Conservation (phyloP, 2,797 vertebrate species). For the Thamnophis elegans region DNA sequence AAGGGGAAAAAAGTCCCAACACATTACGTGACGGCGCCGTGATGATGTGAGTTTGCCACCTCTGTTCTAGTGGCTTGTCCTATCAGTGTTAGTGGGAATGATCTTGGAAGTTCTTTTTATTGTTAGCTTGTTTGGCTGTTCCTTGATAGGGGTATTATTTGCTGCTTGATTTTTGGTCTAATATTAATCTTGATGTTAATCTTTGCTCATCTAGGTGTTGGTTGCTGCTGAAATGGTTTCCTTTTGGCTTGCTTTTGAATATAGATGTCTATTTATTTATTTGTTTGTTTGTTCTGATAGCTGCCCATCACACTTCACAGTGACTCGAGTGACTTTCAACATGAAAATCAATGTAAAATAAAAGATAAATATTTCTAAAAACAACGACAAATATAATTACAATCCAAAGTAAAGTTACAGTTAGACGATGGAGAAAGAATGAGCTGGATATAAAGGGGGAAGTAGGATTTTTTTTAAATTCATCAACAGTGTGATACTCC, state of each 20-base stretch:
- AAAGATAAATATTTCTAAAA: not conserved
- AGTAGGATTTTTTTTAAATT: not conserved
- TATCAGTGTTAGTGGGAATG: not conserved
- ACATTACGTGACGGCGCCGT: rapidly evolving
- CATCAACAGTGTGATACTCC: not conserved
- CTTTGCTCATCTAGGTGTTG: not conserved
- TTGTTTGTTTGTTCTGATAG: not conserved
- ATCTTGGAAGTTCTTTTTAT: not conserved
- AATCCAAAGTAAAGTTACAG: not conserved
- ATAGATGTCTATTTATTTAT: not conserved
- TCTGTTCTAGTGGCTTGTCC: not conserved
- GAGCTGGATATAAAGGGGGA: not conserved
- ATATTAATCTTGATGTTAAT: not conserved
- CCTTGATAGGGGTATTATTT: not conserved
- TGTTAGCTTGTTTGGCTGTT: not conserved
- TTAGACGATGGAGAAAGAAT: not conserved
- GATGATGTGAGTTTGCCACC: too few relatives aligned
- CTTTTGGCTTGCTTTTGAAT: not conserved
- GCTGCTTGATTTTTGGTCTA: not conserved
- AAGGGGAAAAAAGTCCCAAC: too few relatives aligned
- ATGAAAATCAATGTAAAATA: not conserved
- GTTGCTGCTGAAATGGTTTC: not conserved
- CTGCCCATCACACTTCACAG: not conserved
- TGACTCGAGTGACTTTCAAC: not conserved
- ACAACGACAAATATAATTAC: not conserved